phyloP scores from a whole-genome alignment of 2,113 vertebrate genomes.

The Rafetus swinhoei region DNA sequence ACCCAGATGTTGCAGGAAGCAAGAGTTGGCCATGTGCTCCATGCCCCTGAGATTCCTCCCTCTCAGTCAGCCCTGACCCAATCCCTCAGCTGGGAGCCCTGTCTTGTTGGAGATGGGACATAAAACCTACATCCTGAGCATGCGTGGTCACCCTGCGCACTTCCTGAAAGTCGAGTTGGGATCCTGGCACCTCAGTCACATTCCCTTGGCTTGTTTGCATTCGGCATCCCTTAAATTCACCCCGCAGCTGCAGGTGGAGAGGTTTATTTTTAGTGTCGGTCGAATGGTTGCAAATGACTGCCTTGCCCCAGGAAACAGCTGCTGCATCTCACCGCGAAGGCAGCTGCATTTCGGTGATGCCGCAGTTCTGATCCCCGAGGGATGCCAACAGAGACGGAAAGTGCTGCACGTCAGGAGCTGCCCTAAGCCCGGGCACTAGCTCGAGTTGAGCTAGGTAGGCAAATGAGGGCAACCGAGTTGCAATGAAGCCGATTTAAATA shows the following conservation, averaged over 20 bases:
- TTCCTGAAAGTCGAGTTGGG: not conserved
- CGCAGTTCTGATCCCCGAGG: rapidly evolving
- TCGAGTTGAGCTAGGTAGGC: no score
- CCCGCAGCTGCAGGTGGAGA: not conserved
- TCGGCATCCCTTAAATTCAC: not conserved
- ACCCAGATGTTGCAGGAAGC: not conserved
- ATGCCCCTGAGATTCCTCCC: not conserved
- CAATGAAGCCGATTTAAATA: no score
- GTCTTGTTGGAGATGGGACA: not conserved
- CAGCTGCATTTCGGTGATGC: not conserved
- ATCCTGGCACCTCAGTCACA: not conserved
- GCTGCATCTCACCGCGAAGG: rapidly evolving
- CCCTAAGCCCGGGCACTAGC: no score
- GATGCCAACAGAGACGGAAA: rapidly evolving
- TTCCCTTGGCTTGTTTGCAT: not conserved
- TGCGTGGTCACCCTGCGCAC: not conserved
- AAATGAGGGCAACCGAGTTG: no score
- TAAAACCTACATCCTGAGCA: not conserved
- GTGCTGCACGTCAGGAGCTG: not conserved
- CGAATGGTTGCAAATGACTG: not conserved
- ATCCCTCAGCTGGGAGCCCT: not conserved
- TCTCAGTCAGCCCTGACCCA: rapidly evolving
- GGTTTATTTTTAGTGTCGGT: not conserved
- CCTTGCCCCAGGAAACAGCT: rapidly evolving
- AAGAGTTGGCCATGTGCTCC: constrained; percentile 32